Percentiles rank a stretch among this genome's conserved stretches.
Conservation (phyloP, 2,888 invertebrate species). For the Melieria picta region DNA sequence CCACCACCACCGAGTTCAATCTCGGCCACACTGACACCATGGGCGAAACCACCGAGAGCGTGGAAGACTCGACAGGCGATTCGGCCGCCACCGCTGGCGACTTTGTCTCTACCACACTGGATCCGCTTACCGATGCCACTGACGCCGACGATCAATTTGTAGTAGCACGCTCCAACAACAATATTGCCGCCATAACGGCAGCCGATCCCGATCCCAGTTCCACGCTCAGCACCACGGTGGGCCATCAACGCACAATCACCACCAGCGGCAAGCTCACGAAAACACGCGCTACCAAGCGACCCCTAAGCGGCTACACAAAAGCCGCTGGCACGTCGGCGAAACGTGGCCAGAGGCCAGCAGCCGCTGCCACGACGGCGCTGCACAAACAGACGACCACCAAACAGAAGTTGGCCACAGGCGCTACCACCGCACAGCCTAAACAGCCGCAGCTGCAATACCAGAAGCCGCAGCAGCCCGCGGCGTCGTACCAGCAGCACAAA, state of each 20-base stretch:
- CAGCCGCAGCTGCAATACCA: slow-evolving; percentile 39
- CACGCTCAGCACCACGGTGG: slow-evolving; percentile 48
- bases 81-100: slow-evolving; percentile 34
- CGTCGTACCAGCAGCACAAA: slow-evolving; percentile 31
- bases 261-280: slow-evolving; percentile 58
- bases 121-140: slow-evolving; percentile 55
- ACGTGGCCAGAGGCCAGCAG: slow-evolving; percentile 51
- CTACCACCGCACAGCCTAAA: slow-evolving; percentile 39
- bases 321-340: slow-evolving; percentile 48
- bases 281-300: slow-evolving; percentile 54
- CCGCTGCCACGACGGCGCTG: slow-evolving; percentile 46
- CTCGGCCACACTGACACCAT: slow-evolving; percentile 35
- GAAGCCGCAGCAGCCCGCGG: slow-evolving; percentile 25
- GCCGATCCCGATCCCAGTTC: slow-evolving; percentile 50
- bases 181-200: slow-evolving; percentile 59
- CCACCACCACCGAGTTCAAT: slow-evolving; percentile 54
- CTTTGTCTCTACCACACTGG: slow-evolving; percentile 49
- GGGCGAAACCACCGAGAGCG: slow-evolving; percentile 33
- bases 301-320: slow-evolving; percentile 45
- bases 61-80: slow-evolving; percentile 27
- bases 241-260: slow-evolving; percentile 59
- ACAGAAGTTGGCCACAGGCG: slow-evolving; percentile 48
- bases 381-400: slow-evolving; percentile 48
- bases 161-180: slow-evolving; percentile 62
- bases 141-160: slow-evolving; percentile 61